Conservation (phyloP, 2,113 vertebrate genomes). For the Hippoglossus stenolepis region DNA sequence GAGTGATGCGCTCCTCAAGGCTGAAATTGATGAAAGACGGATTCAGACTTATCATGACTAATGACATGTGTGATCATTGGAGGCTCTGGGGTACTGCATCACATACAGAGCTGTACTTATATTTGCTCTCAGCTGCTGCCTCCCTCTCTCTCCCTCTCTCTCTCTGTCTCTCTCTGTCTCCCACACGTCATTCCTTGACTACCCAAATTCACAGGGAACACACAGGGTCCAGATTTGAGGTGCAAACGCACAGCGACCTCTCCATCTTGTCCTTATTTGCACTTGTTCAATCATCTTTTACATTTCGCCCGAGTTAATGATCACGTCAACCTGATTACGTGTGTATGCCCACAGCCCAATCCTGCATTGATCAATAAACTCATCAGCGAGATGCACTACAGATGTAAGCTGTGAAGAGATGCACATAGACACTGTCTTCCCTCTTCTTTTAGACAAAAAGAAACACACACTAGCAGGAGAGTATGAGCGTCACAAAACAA, state of each 20-base stretch:
- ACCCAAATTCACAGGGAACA: conserved; percentile 50
- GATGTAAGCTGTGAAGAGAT: conserved; percentile 1
- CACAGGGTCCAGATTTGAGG: conserved; percentile 29
- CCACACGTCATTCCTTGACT: conserved; percentile 53
- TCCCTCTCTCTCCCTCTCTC: conserved; percentile 17
- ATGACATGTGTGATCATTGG: conserved; percentile 66
- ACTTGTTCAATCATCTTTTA: conserved; percentile 36
- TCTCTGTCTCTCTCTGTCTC: conserved; percentile 28
- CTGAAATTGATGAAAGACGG: conserved; percentile 48
- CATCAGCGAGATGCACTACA: conserved; percentile 44
- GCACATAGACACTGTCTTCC: not conserved
- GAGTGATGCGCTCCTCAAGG: conserved; percentile 40
- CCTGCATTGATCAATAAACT: conserved; percentile 38
- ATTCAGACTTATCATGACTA: conserved; percentile 63
- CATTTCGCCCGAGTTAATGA: conserved; percentile 35
- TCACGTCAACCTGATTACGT: conserved; percentile 29
- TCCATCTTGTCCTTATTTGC: conserved; percentile 24
- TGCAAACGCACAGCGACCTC: not conserved
- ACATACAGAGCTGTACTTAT: conserved; percentile 58
- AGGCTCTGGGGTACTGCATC: conserved; percentile 66
- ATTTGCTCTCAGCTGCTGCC: conserved; percentile 35
- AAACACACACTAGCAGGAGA: conserved; percentile 4
- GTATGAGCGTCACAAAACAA: not conserved
- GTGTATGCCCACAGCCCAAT: conserved; percentile 18
- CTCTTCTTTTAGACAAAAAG: conserved; percentile 17